Conservation (phyloP, 2,888 invertebrate species). For the Ormyrus nitidulus region DNA sequence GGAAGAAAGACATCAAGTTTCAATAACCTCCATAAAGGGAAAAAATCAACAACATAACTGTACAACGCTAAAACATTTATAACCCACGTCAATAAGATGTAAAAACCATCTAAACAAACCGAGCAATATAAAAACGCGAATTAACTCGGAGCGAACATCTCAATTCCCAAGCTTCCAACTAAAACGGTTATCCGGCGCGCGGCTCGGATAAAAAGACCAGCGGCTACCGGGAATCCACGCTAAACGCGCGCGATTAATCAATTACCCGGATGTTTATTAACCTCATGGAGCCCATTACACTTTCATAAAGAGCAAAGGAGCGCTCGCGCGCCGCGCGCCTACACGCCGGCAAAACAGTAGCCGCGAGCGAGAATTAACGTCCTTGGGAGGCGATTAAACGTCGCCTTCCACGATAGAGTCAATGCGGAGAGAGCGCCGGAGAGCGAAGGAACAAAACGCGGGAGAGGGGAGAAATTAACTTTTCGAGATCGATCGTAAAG, state of each 20-base stretch:
- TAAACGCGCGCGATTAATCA: constrained; percentile 23
- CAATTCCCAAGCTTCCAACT: no score
- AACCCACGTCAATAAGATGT: no score
- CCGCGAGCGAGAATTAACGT: constrained; percentile 45
- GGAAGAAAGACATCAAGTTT: no score
- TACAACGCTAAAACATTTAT: no score
- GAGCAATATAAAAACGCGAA: no score
- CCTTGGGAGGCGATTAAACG: constrained; percentile 55
- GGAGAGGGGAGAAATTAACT: constrained; percentile 50
- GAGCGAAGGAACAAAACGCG: not conserved
- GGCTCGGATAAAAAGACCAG: not conserved
- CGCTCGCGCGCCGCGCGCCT: not conserved
- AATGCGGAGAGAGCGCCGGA: constrained; percentile 5
- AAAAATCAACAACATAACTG: no score
- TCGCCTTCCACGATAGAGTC: constrained; percentile 44
- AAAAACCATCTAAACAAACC: no score
- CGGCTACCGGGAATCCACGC: not conserved
- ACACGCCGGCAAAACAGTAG: constrained; percentile 34
- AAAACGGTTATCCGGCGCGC: no score
- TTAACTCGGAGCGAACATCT: no score
- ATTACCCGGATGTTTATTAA: constrained; percentile 51
- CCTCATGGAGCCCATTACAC: constrained; percentile 29
- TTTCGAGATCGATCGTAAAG: constrained; percentile 57
- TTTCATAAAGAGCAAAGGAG: constrained; percentile 38
- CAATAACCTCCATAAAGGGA: no score